Base-by-base conservation (phyloP, 2,888 invertebrate species). In the Thymelicus sylvestris region DNA sequence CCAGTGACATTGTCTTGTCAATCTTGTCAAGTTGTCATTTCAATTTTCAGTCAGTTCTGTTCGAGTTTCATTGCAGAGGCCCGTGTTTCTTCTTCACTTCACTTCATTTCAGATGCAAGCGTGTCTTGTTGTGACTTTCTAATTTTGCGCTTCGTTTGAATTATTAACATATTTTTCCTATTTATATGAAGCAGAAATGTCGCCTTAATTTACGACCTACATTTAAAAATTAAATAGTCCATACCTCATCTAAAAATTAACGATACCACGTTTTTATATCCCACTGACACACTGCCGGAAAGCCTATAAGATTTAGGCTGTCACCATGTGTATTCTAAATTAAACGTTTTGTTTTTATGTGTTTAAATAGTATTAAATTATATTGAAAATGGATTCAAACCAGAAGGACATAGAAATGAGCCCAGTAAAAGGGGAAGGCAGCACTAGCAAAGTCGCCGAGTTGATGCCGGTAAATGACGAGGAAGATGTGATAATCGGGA, bases 401-500 rank as follows among this genome's bases (percentile, higher is more conserved):
- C 88, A 90, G 72, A 93, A 91, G 81, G 92, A 92, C 75, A 93
- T 93, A 62, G 92, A 93, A 77, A 72, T 93, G 75, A 92, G 88
- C 72, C 90, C 92, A 6, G 88, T 93, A 55, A 91, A 86, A 73
- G 74, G 81, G 0, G 85, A 84, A 65, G 76, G 79, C 7, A 80
- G 77, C 55, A 79, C 81, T n/a, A 83, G 61, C 48, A 79, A 76
- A 62, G 31, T 74, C 1, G 88, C 89, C 4, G 85, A 83, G 50
- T 73, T 86, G 44, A 77, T 86, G 52, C 88, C 88, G 15, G 81
- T 84, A 6, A 82, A 85, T 44, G 92, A 92, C 64, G 92, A 93
- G 73, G 93, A 93, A 77, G 94, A 94, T 76, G 89, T 94, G 52
- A 93, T 94, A 69, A 94, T 94, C 62, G 94, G 94, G 12, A 84